phyloP scores from a whole-genome alignment of 2,797 vertebrate genomes.

The Myotis daubentonii region DNA sequence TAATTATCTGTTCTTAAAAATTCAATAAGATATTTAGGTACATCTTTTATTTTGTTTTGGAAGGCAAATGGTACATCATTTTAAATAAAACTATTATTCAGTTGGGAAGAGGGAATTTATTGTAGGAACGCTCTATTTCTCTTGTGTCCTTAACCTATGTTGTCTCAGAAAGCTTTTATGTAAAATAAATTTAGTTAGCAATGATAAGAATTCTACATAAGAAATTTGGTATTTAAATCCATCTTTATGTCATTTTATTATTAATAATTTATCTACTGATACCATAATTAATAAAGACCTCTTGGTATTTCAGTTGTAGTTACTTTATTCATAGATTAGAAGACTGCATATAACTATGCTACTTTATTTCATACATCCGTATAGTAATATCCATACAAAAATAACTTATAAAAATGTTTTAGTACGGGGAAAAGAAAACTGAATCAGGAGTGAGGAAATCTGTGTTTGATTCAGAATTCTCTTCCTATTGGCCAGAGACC shows the following conservation, averaged over 20 bases:
- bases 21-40: neutral
- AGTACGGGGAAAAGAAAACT: neutral
- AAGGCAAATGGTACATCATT: neutral
- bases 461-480: neutral
- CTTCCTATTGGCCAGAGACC: neutral
- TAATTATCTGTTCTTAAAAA: neutral
- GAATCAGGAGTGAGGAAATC: neutral
- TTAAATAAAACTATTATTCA: neutral
- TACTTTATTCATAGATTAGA: constrained; percentile 11
- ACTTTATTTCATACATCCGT: neutral
- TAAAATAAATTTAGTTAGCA: neutral
- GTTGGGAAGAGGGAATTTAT: neutral
- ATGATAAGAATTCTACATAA: neutral
- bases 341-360: neutral
- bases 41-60: neutral
- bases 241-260: neutral
- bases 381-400: neutral
- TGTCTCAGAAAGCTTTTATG: neutral
- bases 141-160: neutral
- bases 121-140: neutral
- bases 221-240: neutral
- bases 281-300: constrained; percentile 5
- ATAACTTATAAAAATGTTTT: neutral
- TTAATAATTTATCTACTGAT: neutral
- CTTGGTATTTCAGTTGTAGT: neutral